Evolutionary conservation across 1,140 invertebrate species (phyloP).

Genomic region (Pseudomyrmex concolor): DNA sequence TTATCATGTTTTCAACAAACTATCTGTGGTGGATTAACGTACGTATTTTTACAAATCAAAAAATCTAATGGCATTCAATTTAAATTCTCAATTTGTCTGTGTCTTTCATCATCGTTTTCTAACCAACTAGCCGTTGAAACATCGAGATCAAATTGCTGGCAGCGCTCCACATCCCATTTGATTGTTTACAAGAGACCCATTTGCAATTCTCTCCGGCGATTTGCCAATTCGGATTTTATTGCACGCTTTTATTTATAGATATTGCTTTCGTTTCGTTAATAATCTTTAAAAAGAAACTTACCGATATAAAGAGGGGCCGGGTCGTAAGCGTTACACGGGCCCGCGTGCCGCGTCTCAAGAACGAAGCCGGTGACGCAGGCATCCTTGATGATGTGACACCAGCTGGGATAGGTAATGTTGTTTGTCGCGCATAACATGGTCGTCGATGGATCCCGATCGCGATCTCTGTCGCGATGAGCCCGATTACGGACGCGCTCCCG

Average conservation of each 20-base stretch:
- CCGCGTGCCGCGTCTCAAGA: conserved; percentile 91
- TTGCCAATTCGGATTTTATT: not conserved
- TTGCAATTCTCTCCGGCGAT: not conserved
- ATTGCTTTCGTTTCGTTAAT: conserved; percentile 9
- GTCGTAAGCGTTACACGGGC: conserved; percentile 86
- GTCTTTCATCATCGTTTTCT: not conserved
- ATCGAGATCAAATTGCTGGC: not conserved
- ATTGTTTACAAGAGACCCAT: conserved; percentile 9
- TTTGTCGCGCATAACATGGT: conserved; percentile 92
- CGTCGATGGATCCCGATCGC: conserved; percentile 81
- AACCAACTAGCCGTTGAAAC: not conserved
- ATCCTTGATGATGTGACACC: conserved; percentile 94
- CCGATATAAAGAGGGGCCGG: conserved; percentile 77
- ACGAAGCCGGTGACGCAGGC: conserved; percentile 92
- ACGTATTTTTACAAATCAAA: too few relatives aligned
- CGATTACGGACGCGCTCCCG: conserved; percentile 81
- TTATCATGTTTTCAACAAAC: too few relatives aligned
- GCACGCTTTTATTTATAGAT: too few relatives aligned
- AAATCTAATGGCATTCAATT: too few relatives aligned
- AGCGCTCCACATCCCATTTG: conserved; percentile 8
- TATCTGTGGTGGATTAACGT: too few relatives aligned
- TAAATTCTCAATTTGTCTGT: not conserved
- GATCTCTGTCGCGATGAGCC: conserved; percentile 83
- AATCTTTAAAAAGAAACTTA: conserved; percentile 71
- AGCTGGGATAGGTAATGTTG: conserved; percentile 93